Conservation (phyloP, 2,888 invertebrate species). For the Amaurobius ferox region DNA sequence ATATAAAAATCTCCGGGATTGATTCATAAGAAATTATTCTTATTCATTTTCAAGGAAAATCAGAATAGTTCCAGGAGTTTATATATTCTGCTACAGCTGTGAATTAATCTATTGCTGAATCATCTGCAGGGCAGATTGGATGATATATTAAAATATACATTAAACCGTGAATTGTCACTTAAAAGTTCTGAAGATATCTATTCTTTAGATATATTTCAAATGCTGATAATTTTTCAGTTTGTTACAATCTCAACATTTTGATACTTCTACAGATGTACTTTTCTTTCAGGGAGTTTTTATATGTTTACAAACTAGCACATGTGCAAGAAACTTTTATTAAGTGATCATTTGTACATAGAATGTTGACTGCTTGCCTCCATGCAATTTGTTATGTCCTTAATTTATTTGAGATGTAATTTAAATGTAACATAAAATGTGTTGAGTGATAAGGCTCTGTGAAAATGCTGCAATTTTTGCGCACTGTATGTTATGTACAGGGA, state of each 20-base stretch:
- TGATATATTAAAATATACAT: conserved; percentile 15
- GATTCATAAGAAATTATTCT: not conserved
- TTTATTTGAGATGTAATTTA: conserved; percentile 66
- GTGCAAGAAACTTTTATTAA: conserved; percentile 62
- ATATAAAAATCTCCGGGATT: not conserved
- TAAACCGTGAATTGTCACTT: conserved; percentile 17
- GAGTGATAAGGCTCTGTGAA: conserved; percentile 68
- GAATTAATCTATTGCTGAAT: conserved; percentile 6
- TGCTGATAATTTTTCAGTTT: conserved; percentile 43
- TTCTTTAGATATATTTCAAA: conserved; percentile 7
- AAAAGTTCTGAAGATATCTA: conserved; percentile 11
- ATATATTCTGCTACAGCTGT: not conserved
- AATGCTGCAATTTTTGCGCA: conserved; percentile 56
- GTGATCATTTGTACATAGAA: conserved; percentile 69
- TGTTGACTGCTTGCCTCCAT: conserved; percentile 70
- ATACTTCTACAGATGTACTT: conserved; percentile 63
- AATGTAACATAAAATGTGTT: conserved; percentile 61
- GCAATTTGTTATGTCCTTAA: conserved; percentile 69
- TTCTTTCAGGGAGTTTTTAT: conserved; percentile 71
- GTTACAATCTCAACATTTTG: conserved; percentile 49
- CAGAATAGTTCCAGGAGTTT: not conserved
- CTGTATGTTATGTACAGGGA: conserved; percentile 70
- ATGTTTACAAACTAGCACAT: conserved; percentile 60
- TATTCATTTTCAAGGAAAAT: not conserved
- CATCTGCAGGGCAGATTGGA: conserved; percentile 64